Conservation (phyloP, 2,113 vertebrate species). For the Tretioscincus oriximinensis region DNA sequence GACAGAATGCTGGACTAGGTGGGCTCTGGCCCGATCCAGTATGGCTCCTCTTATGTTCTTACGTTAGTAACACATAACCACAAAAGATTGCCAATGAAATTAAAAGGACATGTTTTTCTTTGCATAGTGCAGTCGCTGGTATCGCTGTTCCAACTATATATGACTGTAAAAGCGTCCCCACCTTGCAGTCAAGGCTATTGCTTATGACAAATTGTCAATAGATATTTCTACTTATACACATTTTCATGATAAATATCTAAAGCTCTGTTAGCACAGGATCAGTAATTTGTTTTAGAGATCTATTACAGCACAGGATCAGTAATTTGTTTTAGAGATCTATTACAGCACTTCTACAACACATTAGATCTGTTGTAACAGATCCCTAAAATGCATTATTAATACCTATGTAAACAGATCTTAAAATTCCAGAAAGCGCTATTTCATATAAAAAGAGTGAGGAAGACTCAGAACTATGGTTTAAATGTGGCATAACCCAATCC, state of each 20-base stretch:
- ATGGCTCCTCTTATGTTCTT: no score
- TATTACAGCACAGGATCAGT: no score
- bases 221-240: neutral
- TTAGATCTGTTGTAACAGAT: no score
- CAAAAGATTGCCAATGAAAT: neutral
- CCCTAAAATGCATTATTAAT: no score
- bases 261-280: no score
- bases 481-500: no score
- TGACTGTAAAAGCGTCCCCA: neutral
- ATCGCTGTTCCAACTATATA: constrained; percentile 8
- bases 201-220: neutral
- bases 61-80: neutral
- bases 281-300: no score
- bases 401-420: no score
- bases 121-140: constrained; percentile 6
- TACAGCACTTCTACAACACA: no score
- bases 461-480: neutral
- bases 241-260: neutral
- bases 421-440: neutral
- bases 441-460: neutral
- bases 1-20: no score
- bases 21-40: no score
- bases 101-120: neutral
- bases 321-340: no score
- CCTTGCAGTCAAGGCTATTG: constrained; percentile 13